Evolutionary conservation across 2,113 vertebrate species (phyloP).

Genomic region (Nestor notabilis): DNA sequence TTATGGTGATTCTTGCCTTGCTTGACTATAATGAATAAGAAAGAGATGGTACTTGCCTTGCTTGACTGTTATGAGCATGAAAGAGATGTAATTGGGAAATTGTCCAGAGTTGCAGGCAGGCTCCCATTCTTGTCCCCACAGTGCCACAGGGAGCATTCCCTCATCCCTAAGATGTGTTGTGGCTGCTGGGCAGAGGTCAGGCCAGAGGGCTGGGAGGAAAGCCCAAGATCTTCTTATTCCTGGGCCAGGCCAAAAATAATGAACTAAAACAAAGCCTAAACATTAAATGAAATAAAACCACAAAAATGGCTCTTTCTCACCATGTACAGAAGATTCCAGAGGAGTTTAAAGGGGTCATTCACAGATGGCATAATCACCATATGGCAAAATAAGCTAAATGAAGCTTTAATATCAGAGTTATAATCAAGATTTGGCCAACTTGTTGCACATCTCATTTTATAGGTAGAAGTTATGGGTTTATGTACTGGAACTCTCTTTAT

Average conservation of each 20-base stretch:
- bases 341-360: neutral
- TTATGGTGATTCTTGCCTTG: neutral
- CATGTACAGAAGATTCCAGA: neutral
- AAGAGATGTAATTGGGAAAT: neutral
- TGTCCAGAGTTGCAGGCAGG: neutral
- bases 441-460: conserved; percentile 45
- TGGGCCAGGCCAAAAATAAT: neutral
- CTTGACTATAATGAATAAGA: neutral
- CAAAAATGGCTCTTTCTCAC: neutral
- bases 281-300: neutral
- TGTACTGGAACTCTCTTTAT: conserved; percentile 54
- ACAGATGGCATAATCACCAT: neutral
- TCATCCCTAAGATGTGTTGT: neutral
- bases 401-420: neutral
- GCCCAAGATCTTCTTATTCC: neutral
- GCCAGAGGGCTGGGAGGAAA: neutral
- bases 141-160: neutral
- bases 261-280: neutral
- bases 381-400: neutral
- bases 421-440: conserved; percentile 25
- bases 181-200: neutral
- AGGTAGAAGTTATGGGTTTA: conserved; percentile 34
- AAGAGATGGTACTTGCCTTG: neutral
- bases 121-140: neutral
- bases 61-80: neutral